Conservation (phyloP, 2,113 vertebrate species). For the Chrysemys picta region DNA sequence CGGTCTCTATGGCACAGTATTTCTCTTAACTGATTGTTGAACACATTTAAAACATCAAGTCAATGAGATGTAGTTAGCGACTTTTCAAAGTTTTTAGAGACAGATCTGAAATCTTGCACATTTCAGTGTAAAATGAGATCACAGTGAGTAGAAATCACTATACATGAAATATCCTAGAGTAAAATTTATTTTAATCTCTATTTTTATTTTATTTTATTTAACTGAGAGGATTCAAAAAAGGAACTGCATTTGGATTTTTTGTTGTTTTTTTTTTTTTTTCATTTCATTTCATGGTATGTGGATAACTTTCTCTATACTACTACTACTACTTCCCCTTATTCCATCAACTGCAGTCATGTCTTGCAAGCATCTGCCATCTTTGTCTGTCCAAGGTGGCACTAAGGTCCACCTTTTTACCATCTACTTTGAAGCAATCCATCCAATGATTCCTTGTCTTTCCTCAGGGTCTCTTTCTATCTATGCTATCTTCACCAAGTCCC, state of each 20-base stretch:
- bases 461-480: too few species aligned
- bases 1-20: background rate
- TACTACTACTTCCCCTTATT: too few species aligned
- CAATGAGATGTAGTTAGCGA: constrained; percentile 2
- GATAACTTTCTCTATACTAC: background rate
- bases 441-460: too few species aligned
- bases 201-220: constrained; percentile 10
- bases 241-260: background rate
- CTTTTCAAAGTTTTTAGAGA: constrained; percentile 17
- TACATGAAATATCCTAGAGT: background rate
- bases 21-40: background rate
- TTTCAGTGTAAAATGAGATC: constrained; percentile 45
- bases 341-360: too few species aligned
- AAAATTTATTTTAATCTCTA: background rate
- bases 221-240: background rate
- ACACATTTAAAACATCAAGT: constrained; percentile 6
- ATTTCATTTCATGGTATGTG: constrained; percentile 9
- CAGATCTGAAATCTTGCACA: background rate
- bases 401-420: too few species aligned
- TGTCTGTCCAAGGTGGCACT: too few species aligned
- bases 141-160: constrained; percentile 14
- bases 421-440: too few species aligned
- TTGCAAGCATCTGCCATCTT: too few species aligned
- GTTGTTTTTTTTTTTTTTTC: background rate
- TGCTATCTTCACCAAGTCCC: too few species aligned